Evolutionary conservation across 1,140 invertebrate species (phyloP).

Genomic region (Luehdorfia chinensis): DNA sequence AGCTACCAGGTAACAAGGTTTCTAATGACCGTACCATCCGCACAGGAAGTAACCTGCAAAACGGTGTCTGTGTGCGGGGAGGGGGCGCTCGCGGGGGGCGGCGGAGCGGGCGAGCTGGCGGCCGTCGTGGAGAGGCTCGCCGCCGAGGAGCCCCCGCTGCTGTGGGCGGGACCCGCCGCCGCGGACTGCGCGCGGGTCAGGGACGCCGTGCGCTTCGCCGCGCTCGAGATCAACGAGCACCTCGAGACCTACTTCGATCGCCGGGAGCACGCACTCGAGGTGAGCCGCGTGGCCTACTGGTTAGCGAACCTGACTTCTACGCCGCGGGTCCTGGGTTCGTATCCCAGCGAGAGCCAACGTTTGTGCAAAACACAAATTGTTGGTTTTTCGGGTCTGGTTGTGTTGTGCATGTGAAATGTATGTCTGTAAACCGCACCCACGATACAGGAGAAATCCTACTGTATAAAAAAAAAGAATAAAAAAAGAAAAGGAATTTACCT

Average conservation of each 20-base stretch:
- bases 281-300: no score
- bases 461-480: no score
- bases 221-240: conserved; percentile 97
- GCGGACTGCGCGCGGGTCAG: conserved; percentile 81
- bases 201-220: conserved; percentile 90
- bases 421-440: no score
- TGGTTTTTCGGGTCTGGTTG: no score
- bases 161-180: conserved; percentile 84
- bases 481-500: no score
- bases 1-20: no score
- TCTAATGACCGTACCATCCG: neutral
- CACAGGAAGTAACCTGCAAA: conserved; percentile 66
- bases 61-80: conserved; percentile 63
- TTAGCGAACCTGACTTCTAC: no score
- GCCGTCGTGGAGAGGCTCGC: conserved; percentile 53
- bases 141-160: conserved; percentile 82
- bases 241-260: conserved; percentile 96
- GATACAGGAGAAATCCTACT: no score
- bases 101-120: conserved; percentile 42
- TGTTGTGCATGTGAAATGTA: no score
- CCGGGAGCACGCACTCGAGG: conserved; percentile 93
- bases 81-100: conserved; percentile 30
- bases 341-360: no score
- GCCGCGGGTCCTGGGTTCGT: no score
- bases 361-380: no score